phyloP scores from a whole-genome alignment of 2,888 invertebrate species.

The Tridacna gigas region DNA sequence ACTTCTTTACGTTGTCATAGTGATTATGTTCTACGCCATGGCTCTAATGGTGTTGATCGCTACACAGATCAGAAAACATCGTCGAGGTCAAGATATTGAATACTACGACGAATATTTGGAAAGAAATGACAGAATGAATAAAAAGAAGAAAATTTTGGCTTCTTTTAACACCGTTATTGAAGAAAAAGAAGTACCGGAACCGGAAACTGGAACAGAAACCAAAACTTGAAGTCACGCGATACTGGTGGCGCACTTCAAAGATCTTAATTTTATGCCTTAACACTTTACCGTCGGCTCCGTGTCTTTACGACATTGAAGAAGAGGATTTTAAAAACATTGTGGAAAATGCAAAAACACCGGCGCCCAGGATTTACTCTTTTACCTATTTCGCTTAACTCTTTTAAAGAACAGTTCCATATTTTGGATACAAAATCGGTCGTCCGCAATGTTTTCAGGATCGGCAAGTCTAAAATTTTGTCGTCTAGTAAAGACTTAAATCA shows the following conservation, averaged over 20 bases:
- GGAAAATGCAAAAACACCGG: no score
- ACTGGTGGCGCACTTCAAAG: not conserved
- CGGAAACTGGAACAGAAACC: constrained; percentile 12
- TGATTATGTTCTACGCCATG: constrained; percentile 81
- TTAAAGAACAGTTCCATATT: no score
- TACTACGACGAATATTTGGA: constrained; percentile 82
- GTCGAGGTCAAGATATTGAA: constrained; percentile 76
- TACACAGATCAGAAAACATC: constrained; percentile 77
- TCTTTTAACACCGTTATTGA: constrained; percentile 55
- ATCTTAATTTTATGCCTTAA: no score
- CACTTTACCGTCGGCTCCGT: no score
- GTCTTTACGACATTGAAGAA: no score
- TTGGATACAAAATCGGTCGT: no score
- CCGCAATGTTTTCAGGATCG: no score
- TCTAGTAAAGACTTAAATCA: no score
- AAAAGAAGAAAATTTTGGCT: constrained; percentile 63
- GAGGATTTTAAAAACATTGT: no score
- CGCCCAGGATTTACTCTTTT: no score
- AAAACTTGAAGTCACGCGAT: not conserved
- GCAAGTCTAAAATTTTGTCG: no score
- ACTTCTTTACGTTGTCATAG: constrained; percentile 80
- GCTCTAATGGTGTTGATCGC: constrained; percentile 80
- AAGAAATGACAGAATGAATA: constrained; percentile 74
- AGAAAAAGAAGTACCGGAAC: constrained; percentile 35
- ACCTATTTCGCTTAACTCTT: no score